phyloP scores from a whole-genome alignment of 92 coral and sea anemone species.

The Porites divaricata region DNA sequence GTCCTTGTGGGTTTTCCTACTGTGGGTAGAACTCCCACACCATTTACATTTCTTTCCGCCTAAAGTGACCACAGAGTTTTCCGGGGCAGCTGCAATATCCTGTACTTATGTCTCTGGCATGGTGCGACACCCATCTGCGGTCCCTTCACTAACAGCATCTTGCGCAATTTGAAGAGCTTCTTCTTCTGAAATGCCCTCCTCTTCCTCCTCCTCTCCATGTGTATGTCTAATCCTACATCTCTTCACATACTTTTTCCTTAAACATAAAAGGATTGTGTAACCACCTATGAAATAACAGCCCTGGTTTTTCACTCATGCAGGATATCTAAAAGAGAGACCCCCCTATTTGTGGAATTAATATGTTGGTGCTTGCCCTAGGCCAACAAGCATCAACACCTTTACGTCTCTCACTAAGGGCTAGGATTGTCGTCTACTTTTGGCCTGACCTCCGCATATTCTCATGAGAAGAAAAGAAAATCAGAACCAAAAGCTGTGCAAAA shows the following conservation, averaged over 20 bases:
- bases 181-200: constrained; percentile 3
- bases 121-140: background rate
- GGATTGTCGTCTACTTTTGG: no score
- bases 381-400: no score
- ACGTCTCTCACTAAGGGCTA: no score
- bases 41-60: constrained; percentile 11
- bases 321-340: no score
- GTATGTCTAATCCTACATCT: background rate
- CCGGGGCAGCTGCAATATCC: background rate
- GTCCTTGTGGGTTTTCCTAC: constrained; percentile 3
- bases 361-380: no score
- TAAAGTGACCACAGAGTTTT: background rate
- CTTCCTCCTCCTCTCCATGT: background rate
- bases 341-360: no score
- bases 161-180: background rate
- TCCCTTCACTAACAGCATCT: background rate
- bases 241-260: background rate
- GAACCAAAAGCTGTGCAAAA: no score
- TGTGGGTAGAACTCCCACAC: constrained; percentile 27
- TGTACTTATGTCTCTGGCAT: background rate
- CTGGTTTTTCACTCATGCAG: no score
- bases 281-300: no score
- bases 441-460: no score
- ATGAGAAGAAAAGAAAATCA: no score
- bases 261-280: no score